Evolutionary conservation across 2,113 vertebrate genomes (phyloP).

Genomic region (Brachyistius frenatus): DNA sequence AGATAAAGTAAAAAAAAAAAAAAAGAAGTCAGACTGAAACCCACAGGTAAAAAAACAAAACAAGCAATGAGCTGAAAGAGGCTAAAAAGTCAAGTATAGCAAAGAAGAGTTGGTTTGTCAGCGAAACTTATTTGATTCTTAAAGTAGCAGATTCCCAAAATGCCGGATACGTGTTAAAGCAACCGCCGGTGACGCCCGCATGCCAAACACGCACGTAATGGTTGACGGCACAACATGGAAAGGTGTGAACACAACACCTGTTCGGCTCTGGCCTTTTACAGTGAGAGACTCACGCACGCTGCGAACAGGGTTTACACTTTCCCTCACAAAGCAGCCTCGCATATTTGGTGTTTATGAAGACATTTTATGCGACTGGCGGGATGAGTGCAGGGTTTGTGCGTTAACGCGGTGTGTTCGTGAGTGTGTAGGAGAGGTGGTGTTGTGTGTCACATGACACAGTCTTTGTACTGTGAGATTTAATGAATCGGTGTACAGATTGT

Average conservation of each 20-base stretch:
- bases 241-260: conserved; percentile 53
- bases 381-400: conserved; percentile 50
- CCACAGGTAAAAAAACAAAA: not conserved
- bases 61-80: not conserved
- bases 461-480: conserved; percentile 40
- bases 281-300: conserved; percentile 3
- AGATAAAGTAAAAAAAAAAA: too few species aligned
- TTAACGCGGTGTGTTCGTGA: conserved; percentile 22
- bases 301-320: conserved; percentile 28
- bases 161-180: not conserved
- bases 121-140: too few species aligned
- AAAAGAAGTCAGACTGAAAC: too few species aligned
- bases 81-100: too few species aligned
- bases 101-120: too few species aligned
- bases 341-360: conserved; percentile 38
- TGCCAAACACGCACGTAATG: not conserved
- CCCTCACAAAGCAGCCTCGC: conserved; percentile 26
- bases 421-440: conserved; percentile 23
- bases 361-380: not conserved
- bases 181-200: not conserved
- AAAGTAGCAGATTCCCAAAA: too few species aligned
- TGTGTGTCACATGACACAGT: conserved; percentile 46
- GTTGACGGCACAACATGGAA: not conserved
- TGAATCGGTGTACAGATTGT: conserved; percentile 47
- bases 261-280: conserved; percentile 18